Evolutionary conservation across 2,888 invertebrate species (phyloP).

Genomic region (Oegoconia quadripuncta): DNA sequence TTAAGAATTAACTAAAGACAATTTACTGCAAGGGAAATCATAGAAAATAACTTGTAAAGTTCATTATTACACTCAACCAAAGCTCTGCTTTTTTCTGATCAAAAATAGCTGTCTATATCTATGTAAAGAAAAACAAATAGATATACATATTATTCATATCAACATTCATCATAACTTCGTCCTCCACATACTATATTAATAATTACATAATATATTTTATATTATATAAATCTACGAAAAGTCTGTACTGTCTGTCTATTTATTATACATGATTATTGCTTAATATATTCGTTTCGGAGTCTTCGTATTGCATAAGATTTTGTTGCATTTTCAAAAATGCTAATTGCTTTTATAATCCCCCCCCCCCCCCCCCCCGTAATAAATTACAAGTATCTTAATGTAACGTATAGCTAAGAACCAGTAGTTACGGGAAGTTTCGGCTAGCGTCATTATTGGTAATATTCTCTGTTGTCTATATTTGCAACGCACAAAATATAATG

Average conservation of each 20-base stretch:
- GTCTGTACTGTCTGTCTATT: too few relatives aligned
- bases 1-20: conserved; percentile 9
- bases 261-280: conserved; percentile 11
- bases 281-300: too few relatives aligned
- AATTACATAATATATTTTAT: conserved; percentile 18
- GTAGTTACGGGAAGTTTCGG: neutral
- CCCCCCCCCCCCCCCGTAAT: too few relatives aligned
- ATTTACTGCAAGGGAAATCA: conserved; percentile 2
- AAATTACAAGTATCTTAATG: too few relatives aligned
- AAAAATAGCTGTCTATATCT: conserved; percentile 38
- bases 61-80: neutral
- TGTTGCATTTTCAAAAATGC: too few relatives aligned
- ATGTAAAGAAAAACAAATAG: conserved; percentile 39
- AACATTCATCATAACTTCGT: conserved; percentile 29
- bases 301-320: too few relatives aligned
- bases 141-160: too few relatives aligned
- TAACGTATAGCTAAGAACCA: neutral
- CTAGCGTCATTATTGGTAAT: neutral
- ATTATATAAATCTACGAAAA: too few relatives aligned
- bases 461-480: neutral
- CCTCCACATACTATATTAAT: too few relatives aligned
- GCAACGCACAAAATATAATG: too few relatives aligned
- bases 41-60: too few relatives aligned
- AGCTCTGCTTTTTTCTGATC: conserved; percentile 22
- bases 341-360: too few relatives aligned